phyloP scores from a whole-genome alignment of 2,113 vertebrate genomes.

The Tiliqua scincoides region DNA sequence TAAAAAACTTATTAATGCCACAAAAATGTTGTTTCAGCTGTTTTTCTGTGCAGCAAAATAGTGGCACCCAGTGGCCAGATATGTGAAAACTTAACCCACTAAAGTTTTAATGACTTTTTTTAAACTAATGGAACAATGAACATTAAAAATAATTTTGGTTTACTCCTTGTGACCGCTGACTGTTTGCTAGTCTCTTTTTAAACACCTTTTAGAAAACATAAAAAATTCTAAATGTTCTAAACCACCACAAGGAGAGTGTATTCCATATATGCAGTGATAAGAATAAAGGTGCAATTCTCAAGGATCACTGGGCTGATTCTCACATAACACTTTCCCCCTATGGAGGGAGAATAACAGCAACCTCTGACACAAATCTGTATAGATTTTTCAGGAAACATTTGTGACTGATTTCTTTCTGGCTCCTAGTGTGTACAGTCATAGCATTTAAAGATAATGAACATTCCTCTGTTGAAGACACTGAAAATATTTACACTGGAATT shows the following conservation, averaged over 20 bases:
- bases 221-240: neutral
- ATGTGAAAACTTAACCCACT: conserved; percentile 47
- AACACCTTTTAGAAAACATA: conserved; percentile 4
- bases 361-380: neutral
- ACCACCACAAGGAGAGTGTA: neutral
- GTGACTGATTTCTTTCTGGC: neutral
- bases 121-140: neutral
- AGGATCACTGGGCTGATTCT: neutral
- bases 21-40: conserved; percentile 65
- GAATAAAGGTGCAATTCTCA: neutral
- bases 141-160: conserved; percentile 1
- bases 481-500: neutral
- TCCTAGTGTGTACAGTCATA: neutral
- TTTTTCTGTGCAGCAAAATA: conserved; percentile 68
- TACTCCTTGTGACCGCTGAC: neutral
- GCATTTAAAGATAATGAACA: neutral
- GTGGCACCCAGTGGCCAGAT: conserved; percentile 71
- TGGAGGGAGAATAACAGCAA: neutral
- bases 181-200: neutral
- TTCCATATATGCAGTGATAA: neutral
- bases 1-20: conserved; percentile 42
- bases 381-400: neutral
- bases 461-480: no score
- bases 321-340: neutral
- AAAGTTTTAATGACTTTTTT: neutral